Evolutionary conservation across 92 coral and sea anemone species (phyloP), one percentile per base, ranked within the genome.

Genomic region (Ricordea florida): DNA sequence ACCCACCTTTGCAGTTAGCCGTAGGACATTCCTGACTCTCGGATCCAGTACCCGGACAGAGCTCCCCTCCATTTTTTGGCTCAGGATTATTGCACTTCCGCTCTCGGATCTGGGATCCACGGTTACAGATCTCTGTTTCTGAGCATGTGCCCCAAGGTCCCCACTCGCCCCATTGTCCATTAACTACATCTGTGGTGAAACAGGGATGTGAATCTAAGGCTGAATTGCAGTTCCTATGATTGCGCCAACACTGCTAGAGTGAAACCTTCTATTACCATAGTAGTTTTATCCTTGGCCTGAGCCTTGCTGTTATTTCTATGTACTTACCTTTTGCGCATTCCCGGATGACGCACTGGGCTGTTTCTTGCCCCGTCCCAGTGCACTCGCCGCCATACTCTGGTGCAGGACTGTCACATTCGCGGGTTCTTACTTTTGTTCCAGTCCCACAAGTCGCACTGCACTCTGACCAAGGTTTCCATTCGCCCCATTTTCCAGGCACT

Each of bases 121-220:
- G 75, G 86, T 90, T 74, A 49, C 96, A 90, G 51, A 68, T 71
- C 48, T 60, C 72, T 16, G 51, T 45, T 55, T 90, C 91, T 29
- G 91, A 72, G 74, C 96, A 90, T 42, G 77, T 60, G 36, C 79
- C 56, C 88, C 87, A 90, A 3, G 78, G 83, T 30, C 83, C 79
- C 96, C 96, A 90, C 6, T 50, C 30, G 11, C 96, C 78, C 96
- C 96, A 90, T 7, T 55, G 58, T 6, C 96, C 96, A 50, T 90
- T 36, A 1, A 90, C 63, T 8, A 76, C 86, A 71, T 90, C 96
- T 88, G 57, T 17, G 27, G 15, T 47, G 2, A 22, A 44, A 28
- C n/a, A n/a, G n/a, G n/a, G n/a, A n/a, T n/a, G n/a, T n/a, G n/a
- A n/a, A n/a, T n/a, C n/a, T n/a, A n/a, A 23, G 4, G 0, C 23